Evolutionary conservation across 2,113 vertebrate genomes (phyloP).

Genomic region (Sorex araneus): DNA sequence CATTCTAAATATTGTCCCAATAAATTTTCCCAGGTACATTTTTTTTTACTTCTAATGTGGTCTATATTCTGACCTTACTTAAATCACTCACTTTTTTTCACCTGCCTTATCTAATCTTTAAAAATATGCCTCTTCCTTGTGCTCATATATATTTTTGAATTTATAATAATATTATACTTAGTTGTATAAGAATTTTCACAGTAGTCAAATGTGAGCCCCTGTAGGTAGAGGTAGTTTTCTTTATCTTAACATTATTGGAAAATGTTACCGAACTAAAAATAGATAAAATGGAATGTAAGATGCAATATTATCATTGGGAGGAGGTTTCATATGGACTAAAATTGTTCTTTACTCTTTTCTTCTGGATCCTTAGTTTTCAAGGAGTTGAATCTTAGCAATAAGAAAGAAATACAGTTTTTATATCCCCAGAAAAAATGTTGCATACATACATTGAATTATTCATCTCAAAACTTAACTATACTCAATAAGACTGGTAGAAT

Average conservation of each 20-base stretch:
- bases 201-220: slow-evolving; percentile 2
- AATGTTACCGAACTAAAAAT: slow-evolving; percentile 20
- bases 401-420: slow-evolving; percentile 7
- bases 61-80: not conserved
- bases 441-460: not conserved
- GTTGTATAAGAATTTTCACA: not conserved
- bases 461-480: not conserved
- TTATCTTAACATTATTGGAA: slow-evolving; percentile 31
- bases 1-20: not conserved
- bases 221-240: not conserved
- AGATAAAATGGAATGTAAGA: slow-evolving; percentile 7
- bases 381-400: slow-evolving; percentile 4
- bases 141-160: slow-evolving; percentile 9
- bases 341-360: not conserved
- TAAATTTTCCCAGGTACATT: not conserved
- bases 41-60: slow-evolving; percentile 10
- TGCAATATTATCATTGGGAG: not conserved
- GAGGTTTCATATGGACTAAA: not conserved
- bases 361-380: slow-evolving; percentile 44
- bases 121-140: not conserved
- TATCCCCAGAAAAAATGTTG: not conserved
- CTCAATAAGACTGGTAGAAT: not conserved
- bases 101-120: slow-evolving; percentile 30
- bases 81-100: not conserved
- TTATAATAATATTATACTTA: slow-evolving; percentile 43